Evolutionary conservation across 2,888 invertebrate genomes (phyloP).

Genomic region (Sceliomorpha sp.): DNA sequence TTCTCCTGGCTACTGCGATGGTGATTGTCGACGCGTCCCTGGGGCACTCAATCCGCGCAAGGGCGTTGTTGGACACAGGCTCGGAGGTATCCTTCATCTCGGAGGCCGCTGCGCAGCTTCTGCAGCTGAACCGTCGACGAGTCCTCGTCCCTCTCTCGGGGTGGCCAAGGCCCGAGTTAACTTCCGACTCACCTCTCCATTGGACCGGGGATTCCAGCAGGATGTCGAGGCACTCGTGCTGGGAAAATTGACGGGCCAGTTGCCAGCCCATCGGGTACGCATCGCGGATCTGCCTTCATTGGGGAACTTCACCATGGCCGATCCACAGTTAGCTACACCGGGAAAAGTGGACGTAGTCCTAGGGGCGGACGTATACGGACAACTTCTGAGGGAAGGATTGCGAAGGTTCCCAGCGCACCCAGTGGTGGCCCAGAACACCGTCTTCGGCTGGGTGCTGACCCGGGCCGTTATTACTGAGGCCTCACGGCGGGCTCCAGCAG

Average conservation of each 20-base stretch:
- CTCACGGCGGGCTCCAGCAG: background rate
- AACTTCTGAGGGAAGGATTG: slow-evolving; percentile 24
- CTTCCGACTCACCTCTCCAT: too few species aligned
- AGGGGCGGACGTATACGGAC: slow-evolving; percentile 41
- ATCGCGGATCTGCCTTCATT: slow-evolving; percentile 11
- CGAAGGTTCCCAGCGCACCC: slow-evolving; percentile 2
- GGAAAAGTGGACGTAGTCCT: slow-evolving; percentile 33
- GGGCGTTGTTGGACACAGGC: too few species aligned
- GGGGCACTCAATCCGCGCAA: too few species aligned
- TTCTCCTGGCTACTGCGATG: too few species aligned
- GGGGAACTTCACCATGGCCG: slow-evolving; percentile 5
- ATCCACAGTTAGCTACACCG: slow-evolving; percentile 12
- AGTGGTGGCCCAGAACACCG: slow-evolving; percentile 37
- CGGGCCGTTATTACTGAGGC: slow-evolving; percentile 44
- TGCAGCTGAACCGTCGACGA: slow-evolving; percentile 6
- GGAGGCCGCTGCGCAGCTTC: background rate
- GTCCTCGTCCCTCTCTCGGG: slow-evolving; percentile 26
- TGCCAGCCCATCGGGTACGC: slow-evolving; percentile 9
- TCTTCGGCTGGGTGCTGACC: too few species aligned
- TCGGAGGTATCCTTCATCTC: slow-evolving; percentile 1
- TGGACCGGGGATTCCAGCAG: too few species aligned
- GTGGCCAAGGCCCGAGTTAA: too few species aligned
- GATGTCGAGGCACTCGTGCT: too few species aligned
- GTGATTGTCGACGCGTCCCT: too few species aligned
- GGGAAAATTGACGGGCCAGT: too few species aligned